phyloP scores from a whole-genome alignment of 2,797 vertebrate genomes.

The Clarias laeviceps region DNA sequence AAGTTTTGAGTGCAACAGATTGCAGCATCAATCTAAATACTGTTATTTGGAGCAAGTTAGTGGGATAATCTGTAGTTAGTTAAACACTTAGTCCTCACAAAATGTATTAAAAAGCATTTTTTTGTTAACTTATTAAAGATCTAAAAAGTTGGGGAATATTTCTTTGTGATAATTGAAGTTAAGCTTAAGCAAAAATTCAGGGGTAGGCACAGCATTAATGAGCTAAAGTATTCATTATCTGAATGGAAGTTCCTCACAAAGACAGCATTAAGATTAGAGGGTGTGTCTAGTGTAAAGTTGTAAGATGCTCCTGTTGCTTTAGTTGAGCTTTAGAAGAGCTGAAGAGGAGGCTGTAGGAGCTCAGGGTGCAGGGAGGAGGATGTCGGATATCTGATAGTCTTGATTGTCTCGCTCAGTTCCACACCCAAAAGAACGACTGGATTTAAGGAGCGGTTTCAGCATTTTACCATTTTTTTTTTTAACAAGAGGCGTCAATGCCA shows the following conservation, averaged over 20 bases:
- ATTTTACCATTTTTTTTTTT: background rate
- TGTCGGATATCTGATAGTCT: slow-evolving; percentile 25
- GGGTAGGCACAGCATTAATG: background rate
- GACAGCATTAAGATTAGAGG: background rate
- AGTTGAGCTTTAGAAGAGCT: background rate
- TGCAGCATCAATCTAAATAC: background rate
- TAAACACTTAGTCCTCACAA: background rate
- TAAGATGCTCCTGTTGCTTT: slow-evolving; percentile 5
- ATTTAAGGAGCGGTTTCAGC: slow-evolving; percentile 8
- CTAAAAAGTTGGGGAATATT: background rate
- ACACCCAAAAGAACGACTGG: slow-evolving; percentile 31
- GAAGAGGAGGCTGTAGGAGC: background rate
- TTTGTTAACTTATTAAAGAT: background rate
- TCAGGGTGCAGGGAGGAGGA: slow-evolving; percentile 2
- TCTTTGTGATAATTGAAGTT: background rate
- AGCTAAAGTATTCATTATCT: background rate
- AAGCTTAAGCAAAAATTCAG: background rate
- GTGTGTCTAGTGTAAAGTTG: background rate
- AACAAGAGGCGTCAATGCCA: slow-evolving; percentile 1
- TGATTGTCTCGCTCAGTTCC: background rate
- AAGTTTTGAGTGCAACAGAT: background rate
- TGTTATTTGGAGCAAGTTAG: background rate
- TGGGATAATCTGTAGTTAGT: background rate
- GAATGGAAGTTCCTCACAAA: background rate
- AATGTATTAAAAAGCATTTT: background rate